phyloP scores from a whole-genome alignment of 2,113 vertebrate species.

The Ranitomeya imitator region DNA sequence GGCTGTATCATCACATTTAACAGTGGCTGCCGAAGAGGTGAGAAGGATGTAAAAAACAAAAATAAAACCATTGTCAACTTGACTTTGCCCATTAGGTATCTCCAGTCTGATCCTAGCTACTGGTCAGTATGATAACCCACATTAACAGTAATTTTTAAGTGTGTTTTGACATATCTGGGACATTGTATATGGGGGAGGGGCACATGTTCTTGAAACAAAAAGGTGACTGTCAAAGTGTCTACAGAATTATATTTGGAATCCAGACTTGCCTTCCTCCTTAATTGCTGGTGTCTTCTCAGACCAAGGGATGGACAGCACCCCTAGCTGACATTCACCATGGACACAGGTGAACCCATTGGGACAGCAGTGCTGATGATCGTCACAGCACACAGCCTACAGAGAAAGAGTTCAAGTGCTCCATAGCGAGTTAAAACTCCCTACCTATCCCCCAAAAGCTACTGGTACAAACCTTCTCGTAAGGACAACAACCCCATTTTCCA shows the following conservation, averaged over 20 bases:
- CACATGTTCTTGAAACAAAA: too few relatives aligned
- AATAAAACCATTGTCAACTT: background rate
- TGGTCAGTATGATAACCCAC: too few relatives aligned
- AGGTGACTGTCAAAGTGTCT: too few relatives aligned
- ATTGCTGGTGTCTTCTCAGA: constrained; percentile 55
- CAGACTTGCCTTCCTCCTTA: background rate
- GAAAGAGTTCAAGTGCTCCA: background rate
- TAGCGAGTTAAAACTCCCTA: background rate
- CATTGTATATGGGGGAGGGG: too few relatives aligned
- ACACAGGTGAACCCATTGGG: constrained; percentile 65
- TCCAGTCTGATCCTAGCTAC: too few relatives aligned
- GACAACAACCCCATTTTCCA: constrained; percentile 71
- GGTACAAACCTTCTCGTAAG: constrained; percentile 46
- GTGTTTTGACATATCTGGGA: too few relatives aligned
- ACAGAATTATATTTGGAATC: too few relatives aligned
- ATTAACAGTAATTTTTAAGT: too few relatives aligned
- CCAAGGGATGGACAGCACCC: constrained; percentile 59
- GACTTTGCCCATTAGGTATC: too few relatives aligned
- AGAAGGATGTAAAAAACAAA: too few relatives aligned
- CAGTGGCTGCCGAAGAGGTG: background rate
- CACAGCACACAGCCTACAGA: constrained; percentile 18
- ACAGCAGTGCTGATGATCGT: constrained; percentile 15
- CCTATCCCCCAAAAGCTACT: background rate
- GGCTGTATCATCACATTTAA: constrained; percentile 60
- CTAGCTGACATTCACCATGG: constrained; percentile 64